Conservation (phyloP, 2,888 invertebrate genomes). For the Idaea biselata region DNA sequence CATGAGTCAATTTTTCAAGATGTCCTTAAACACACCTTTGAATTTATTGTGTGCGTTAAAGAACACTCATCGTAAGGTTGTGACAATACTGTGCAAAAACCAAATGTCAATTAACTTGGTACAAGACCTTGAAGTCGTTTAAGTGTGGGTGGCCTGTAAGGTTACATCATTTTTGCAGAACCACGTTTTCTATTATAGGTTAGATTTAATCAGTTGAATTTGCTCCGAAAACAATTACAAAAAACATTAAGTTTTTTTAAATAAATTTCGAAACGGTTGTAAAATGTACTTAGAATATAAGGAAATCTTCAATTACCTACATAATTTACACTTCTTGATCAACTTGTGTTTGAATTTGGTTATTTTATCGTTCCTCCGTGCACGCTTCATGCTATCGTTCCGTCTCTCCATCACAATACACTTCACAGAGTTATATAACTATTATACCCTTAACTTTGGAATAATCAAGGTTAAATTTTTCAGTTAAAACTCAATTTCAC, state of each 20-base stretch:
- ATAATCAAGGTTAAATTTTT: not conserved
- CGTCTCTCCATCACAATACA: conserved; percentile 47
- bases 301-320: conserved; percentile 48
- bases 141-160: conserved; percentile 41
- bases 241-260: not conserved
- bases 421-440: conserved; percentile 38
- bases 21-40: not conserved
- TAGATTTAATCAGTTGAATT: not conserved
- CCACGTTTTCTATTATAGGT: conserved; percentile 29
- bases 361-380: conserved; percentile 63
- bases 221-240: not conserved
- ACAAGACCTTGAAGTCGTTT: conserved; percentile 55
- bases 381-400: conserved; percentile 54
- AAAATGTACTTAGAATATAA: conserved; percentile 17
- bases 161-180: conserved; percentile 50
- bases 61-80: conserved; percentile 35
- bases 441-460: conserved; percentile 26
- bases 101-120: conserved; percentile 49
- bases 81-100: conserved; percentile 36
- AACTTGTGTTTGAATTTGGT: conserved; percentile 68
- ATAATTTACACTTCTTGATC: conserved; percentile 65
- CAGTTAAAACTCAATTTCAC: not conserved
- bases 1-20: not conserved
- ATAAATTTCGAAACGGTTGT: not conserved
- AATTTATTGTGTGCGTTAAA: conserved; percentile 14